Evolutionary conservation across 2,797 vertebrate species (phyloP).

Genomic region (Phoxinus dragarum): DNA sequence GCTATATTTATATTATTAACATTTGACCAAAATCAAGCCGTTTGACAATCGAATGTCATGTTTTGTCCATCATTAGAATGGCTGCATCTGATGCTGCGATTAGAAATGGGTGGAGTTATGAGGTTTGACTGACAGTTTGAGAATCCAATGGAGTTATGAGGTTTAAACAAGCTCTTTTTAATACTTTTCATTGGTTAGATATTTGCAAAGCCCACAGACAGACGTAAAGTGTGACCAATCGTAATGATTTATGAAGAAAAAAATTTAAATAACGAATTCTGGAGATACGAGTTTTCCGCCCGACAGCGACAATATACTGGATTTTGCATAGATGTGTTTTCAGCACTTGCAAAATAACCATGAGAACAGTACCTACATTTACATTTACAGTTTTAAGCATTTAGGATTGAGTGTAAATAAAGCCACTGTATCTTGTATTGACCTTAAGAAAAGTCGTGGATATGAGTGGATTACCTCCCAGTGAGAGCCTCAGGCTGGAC

Average conservation of each 20-base stretch:
- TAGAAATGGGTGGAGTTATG: background rate
- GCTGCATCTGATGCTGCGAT: no score
- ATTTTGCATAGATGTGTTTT: background rate
- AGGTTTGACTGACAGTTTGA: background rate
- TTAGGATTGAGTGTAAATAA: background rate
- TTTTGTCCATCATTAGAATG: no score
- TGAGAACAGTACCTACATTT: background rate
- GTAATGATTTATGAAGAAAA: background rate
- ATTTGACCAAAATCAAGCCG: no score
- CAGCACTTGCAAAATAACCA: background rate
- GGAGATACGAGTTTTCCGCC: background rate
- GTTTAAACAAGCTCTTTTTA: background rate
- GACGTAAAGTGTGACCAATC: background rate
- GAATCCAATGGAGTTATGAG: background rate
- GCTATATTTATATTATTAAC: no score
- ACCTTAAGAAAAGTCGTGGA: constrained; percentile 1
- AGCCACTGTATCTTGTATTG: background rate
- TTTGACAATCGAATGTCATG: no score
- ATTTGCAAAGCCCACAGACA: background rate
- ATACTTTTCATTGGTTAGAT: background rate
- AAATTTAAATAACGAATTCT: no score
- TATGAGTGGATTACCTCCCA: constrained; percentile 33
- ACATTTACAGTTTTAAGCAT: no score
- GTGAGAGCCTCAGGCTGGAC: background rate
- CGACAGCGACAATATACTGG: background rate